Conservation (phyloP, 2,888 invertebrate genomes). For the Microctonus aethiopoides region DNA sequence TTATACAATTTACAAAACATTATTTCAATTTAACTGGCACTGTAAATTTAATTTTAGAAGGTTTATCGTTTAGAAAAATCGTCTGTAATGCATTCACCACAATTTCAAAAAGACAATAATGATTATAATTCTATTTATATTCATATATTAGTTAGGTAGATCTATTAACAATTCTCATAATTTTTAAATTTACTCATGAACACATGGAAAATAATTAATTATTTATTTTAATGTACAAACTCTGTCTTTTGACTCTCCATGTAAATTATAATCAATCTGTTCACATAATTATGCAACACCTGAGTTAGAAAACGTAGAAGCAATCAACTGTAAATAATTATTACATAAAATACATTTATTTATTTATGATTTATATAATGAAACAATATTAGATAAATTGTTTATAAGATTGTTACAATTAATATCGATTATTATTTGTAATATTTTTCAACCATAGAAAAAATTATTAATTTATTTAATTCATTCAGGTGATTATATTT, state of each 20-base stretch:
- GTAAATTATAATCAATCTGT: neutral
- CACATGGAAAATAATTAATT: neutral
- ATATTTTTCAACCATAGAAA: neutral
- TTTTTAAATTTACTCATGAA: neutral
- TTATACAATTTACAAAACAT: too few relatives aligned
- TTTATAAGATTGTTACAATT: neutral
- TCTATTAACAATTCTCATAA: neutral
- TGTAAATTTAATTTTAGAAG: too few relatives aligned
- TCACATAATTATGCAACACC: slow-evolving; percentile 2
- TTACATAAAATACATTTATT: neutral
- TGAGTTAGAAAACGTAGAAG: neutral
- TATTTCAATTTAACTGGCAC: too few relatives aligned
- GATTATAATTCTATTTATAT: neutral
- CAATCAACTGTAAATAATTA: neutral
- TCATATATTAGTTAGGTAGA: neutral
- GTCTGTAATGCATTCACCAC: too few relatives aligned
- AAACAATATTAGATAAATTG: neutral
- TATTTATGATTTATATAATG: too few relatives aligned
- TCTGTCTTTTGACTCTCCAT: neutral
- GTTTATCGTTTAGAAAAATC: too few relatives aligned
- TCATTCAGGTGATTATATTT: too few relatives aligned
- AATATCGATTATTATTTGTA: neutral
- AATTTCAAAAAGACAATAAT: too few relatives aligned
- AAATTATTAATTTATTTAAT: neutral
- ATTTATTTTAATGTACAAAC: neutral